Percentiles rank a stretch among this genome's conserved stretches.
phyloP scores from a whole-genome alignment of 2,888 invertebrate species.

The Coelopa pilipes region DNA sequence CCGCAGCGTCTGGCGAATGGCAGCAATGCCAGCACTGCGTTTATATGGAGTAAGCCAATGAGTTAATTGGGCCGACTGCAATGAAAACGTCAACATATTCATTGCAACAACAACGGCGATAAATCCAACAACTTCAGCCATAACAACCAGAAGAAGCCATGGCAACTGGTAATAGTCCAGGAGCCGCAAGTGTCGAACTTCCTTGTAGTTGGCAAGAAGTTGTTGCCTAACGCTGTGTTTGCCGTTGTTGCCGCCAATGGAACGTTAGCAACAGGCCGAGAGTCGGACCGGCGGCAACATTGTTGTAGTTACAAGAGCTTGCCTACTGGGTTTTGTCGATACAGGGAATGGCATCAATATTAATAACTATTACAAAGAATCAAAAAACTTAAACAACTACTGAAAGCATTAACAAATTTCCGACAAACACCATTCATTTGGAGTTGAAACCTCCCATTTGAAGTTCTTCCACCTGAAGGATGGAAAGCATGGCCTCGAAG shows the following conservation, averaged over 20 bases:
- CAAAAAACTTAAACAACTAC: no score
- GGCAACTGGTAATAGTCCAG: no score
- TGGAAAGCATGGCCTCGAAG: slow-evolving; percentile 52
- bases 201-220: no score
- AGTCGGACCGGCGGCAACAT: not conserved
- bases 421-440: no score
- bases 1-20: not conserved
- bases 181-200: no score
- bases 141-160: no score
- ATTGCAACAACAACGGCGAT: not conserved
- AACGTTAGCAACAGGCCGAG: slow-evolving; percentile 24
- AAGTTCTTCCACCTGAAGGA: slow-evolving; percentile 1
- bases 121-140: not conserved
- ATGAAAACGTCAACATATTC: not conserved
- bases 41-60: slow-evolving; percentile 58
- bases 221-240: no score
- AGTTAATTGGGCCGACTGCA: slow-evolving; percentile 52
- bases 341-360: not conserved
- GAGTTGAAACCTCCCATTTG: no score
- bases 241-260: not conserved
- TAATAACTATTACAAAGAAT: not conserved
- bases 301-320: not conserved
- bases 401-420: no score
- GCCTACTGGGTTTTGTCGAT: slow-evolving; percentile 21
- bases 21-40: not conserved